Evolutionary conservation across 1,140 invertebrate species (phyloP).

Genomic region (Chelonus insularis): DNA sequence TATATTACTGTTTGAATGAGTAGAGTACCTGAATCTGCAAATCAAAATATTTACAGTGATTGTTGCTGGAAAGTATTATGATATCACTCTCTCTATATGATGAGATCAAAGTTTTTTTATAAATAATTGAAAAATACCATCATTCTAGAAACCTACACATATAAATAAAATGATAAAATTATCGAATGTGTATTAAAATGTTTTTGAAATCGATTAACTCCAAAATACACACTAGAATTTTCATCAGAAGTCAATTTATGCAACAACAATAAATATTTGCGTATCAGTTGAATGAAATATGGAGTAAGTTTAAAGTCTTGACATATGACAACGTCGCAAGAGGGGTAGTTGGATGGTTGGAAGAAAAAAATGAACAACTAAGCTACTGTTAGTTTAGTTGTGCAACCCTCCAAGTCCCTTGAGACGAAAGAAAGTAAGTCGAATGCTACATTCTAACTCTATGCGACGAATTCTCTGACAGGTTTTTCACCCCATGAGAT

Average conservation of each 20-base stretch:
- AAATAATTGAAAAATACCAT: no score
- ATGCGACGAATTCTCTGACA: conserved; percentile 20
- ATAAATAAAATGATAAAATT: no score
- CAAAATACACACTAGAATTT: no score
- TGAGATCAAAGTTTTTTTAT: no score
- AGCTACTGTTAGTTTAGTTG: conserved; percentile 15
- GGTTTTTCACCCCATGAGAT: conserved; percentile 29
- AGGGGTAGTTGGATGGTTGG: conserved; percentile 19
- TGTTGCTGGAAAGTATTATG: no score
- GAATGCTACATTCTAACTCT: background rate
- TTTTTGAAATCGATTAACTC: no score
- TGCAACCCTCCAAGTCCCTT: conserved; percentile 30
- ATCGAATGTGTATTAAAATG: no score
- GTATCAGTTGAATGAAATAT: conserved; percentile 40
- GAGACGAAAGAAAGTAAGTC: conserved; percentile 14
- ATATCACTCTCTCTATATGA: no score
- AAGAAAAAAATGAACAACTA: conserved; percentile 26
- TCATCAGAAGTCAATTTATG: conserved; percentile 24
- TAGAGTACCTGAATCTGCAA: no score
- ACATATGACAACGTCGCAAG: conserved; percentile 15
- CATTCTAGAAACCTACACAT: no score
- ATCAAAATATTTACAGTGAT: no score
- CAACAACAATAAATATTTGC: conserved; percentile 34
- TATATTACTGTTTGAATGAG: no score
- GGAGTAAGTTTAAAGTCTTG: conserved; percentile 42